Evolutionary conservation across 2,797 vertebrate species (phyloP), one percentile per base, ranked within the genome.

Genomic region (Danio albolineatus): DNA sequence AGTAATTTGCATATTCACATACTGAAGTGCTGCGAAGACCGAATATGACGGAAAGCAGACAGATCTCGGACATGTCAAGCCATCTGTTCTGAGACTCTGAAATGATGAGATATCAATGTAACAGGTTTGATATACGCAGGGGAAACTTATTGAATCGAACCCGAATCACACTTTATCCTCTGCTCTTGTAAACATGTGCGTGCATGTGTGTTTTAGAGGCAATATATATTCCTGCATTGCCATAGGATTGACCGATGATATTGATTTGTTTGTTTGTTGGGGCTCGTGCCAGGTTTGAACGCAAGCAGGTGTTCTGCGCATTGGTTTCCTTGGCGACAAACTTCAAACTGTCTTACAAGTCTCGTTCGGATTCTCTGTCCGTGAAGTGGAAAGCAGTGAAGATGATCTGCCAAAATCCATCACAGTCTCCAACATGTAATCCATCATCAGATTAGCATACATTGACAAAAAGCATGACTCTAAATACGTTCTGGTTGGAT

Each of bases 1-100:
- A 46, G 21, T 56, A 2, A 48, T 77, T 69, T 69, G 53, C 41
- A 77, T 48, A 48, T 77, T 48, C 17, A 28, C 14, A 51, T 13
- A 13, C 8, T 51, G 39, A 41, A 72, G 72, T 48, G 57, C 56
- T 49, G 49, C 53, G 21, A n/a, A 48, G 43, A 61, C 36, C 38
- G n/a, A 43, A 41, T 72, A 28, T 73, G 48, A 66, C 41, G 16
- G 7, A n/a, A 21, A n/a, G 13, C 54, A 28, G 53, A 38, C 76
- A 69, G 49, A 88, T 85, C 85, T 85, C 85, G 0, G 79, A 87
- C 81, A 89, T 83, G 7, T 76, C 82, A 56, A 76, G 28, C 84
- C 85, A 85, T 73, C 79, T 88, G 73, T 75, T 46, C 1, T 41
- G 19, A 2, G 84, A 81, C n/a, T 83, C 75, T 39, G 0, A 64